Evolutionary conservation across 2,797 vertebrate species (phyloP).

Genomic region (Nothura maculosa): DNA sequence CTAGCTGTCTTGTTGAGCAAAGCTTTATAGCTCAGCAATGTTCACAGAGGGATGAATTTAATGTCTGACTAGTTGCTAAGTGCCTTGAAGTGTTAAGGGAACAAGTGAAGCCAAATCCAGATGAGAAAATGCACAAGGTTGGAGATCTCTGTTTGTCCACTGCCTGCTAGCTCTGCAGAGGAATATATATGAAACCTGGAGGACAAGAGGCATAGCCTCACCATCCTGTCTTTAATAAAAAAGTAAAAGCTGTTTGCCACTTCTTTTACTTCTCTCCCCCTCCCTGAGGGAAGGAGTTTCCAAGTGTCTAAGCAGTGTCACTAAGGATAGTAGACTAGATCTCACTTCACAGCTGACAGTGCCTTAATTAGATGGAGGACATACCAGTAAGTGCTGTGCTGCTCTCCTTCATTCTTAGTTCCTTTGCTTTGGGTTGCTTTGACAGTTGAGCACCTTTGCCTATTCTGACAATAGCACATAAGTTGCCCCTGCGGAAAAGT

Average conservation of each 20-base stretch:
- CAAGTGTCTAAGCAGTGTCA: neutral
- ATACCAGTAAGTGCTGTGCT: neutral
- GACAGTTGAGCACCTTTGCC: neutral
- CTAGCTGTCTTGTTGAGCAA: neutral
- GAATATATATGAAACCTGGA: neutral
- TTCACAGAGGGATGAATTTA: neutral
- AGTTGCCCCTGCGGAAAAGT: neutral
- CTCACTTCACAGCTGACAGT: neutral
- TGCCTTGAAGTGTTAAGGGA: neutral
- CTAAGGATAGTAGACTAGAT: neutral
- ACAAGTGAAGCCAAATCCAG: neutral
- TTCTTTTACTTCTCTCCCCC: neutral
- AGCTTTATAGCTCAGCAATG: neutral
- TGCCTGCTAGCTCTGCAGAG: neutral
- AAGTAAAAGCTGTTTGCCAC: neutral
- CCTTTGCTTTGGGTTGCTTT: neutral
- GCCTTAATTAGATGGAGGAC: constrained; percentile 6
- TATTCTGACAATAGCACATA: neutral
- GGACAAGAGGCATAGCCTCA: neutral
- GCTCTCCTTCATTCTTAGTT: neutral
- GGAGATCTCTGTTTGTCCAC: neutral
- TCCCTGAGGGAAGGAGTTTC: neutral
- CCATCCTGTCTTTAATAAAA: neutral
- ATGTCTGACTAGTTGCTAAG: neutral
- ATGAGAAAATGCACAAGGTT: neutral